A percentile compares a stretch with the other conserved stretches of the same genome.
phyloP scores from a whole-genome alignment of 2,888 invertebrate genomes.

The Lasioglossum calceatum region DNA sequence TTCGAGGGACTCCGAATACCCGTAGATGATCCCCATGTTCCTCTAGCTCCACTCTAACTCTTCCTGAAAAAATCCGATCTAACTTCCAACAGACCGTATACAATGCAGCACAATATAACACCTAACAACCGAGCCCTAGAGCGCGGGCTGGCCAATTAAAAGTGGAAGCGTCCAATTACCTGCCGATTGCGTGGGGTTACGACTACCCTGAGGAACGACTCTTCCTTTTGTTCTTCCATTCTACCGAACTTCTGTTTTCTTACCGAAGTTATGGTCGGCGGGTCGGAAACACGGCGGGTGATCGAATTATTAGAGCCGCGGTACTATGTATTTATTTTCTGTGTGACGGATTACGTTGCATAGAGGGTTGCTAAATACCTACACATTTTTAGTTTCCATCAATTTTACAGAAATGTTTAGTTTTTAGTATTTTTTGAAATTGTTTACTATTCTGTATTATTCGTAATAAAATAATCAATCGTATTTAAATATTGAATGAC shows the following conservation, averaged over 20 bases:
- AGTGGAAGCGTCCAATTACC: conserved; percentile 82
- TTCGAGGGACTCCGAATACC: conserved; percentile 36
- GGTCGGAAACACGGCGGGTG: neutral
- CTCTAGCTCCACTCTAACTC: conserved; percentile 44
- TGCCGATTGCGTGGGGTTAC: conserved; percentile 53
- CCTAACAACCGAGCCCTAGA: conserved; percentile 78
- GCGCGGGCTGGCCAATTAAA: conserved; percentile 81
- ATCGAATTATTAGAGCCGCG: neutral
- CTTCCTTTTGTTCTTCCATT: neutral
- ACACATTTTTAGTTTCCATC: neutral
- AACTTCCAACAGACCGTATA: conserved; percentile 78
- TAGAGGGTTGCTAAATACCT: neutral
- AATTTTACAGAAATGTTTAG: neutral
- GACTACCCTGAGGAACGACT: conserved; percentile 57
- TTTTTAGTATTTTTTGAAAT: neutral
- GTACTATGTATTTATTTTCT: neutral
- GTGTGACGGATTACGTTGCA: neutral
- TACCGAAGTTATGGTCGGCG: neutral
- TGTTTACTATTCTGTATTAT: neutral
- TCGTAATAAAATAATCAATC: no score
- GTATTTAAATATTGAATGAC: no score
- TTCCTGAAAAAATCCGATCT: conserved; percentile 69
- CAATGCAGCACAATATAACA: conserved; percentile 80
- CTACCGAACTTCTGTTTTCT: conserved; percentile 21
- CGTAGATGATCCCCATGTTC: conserved; percentile 9